phyloP scores from a whole-genome alignment of 1,140 invertebrate genomes.

The Saccostrea glomerata region DNA sequence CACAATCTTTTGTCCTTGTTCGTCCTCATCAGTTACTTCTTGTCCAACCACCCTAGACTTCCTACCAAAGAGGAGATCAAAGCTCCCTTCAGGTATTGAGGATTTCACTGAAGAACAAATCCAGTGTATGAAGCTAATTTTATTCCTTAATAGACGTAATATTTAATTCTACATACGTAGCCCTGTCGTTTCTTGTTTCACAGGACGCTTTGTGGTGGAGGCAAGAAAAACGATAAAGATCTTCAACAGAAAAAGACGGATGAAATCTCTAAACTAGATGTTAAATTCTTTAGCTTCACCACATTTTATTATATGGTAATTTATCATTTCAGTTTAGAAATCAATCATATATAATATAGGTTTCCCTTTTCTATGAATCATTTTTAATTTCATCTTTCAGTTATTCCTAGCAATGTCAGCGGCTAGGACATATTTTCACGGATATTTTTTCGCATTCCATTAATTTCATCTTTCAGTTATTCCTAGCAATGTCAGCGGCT shows the following conservation, averaged over 20 bases:
- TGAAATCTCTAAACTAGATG: conserved; percentile 75
- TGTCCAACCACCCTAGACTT: conserved; percentile 77
- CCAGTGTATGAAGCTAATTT: not conserved
- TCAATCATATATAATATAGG: not conserved
- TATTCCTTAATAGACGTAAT: too few relatives aligned
- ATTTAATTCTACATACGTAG: not conserved
- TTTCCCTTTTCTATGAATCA: not conserved
- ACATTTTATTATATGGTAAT: conserved; percentile 78
- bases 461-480: conserved; percentile 68
- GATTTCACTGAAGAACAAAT: not conserved
- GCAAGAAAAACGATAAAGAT: conserved; percentile 57
- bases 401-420: conserved; percentile 76
- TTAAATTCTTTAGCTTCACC: conserved; percentile 78
- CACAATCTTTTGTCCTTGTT: conserved; percentile 77
- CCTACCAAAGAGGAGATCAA: conserved; percentile 70
- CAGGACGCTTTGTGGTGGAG: conserved; percentile 63
- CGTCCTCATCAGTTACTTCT: conserved; percentile 78
- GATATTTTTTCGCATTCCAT: conserved; percentile 80
- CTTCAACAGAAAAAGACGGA: conserved; percentile 65
- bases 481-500: conserved; percentile 75
- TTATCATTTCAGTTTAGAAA: not conserved
- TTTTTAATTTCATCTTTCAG: conserved; percentile 64
- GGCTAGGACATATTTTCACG: conserved; percentile 74
- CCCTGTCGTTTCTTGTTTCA: not conserved
- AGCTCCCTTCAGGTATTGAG: conserved; percentile 64